Evolutionary conservation across 2,113 vertebrate genomes (phyloP).

Genomic region (Pleuronectes platessa): DNA sequence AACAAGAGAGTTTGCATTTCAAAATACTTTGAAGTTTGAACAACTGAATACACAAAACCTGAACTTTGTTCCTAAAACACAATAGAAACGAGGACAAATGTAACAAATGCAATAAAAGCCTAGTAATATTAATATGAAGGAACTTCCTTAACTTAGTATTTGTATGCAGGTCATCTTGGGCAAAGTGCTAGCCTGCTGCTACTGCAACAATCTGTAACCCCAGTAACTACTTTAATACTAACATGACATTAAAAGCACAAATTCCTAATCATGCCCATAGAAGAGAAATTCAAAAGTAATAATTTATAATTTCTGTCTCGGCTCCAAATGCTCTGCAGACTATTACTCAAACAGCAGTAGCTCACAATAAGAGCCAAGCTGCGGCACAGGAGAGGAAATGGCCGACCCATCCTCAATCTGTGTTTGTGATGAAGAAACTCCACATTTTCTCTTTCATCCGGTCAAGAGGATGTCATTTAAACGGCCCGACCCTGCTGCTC

Average conservation of each 20-base stretch:
- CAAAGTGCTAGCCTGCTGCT: too few species aligned
- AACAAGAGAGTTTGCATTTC: too few species aligned
- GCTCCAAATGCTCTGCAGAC: background rate
- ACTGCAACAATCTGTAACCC: too few species aligned
- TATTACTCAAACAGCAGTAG: constrained; percentile 19
- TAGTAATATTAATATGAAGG: too few species aligned
- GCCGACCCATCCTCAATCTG: constrained; percentile 18
- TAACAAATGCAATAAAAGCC: too few species aligned
- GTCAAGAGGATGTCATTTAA: constrained; percentile 61
- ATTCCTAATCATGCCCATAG: background rate
- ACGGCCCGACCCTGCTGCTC: constrained; percentile 33
- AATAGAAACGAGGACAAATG: too few species aligned
- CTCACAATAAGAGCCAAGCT: constrained; percentile 19
- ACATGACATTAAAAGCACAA: background rate
- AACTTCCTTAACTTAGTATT: too few species aligned
- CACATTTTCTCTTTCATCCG: constrained; percentile 52
- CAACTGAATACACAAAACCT: too few species aligned
- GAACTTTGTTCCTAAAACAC: too few species aligned
- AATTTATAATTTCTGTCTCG: constrained; percentile 4
- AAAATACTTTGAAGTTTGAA: too few species aligned
- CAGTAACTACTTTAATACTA: too few species aligned
- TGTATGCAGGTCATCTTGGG: too few species aligned
- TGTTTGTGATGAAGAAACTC: constrained; percentile 45
- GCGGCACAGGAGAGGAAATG: background rate
- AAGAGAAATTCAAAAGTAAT: background rate